These are phyloP conservation scores for Microhierax caerulescens DNA, from an alignment of 2,797 vertebrate genomes.

Conservation along the genomic window DNA sequence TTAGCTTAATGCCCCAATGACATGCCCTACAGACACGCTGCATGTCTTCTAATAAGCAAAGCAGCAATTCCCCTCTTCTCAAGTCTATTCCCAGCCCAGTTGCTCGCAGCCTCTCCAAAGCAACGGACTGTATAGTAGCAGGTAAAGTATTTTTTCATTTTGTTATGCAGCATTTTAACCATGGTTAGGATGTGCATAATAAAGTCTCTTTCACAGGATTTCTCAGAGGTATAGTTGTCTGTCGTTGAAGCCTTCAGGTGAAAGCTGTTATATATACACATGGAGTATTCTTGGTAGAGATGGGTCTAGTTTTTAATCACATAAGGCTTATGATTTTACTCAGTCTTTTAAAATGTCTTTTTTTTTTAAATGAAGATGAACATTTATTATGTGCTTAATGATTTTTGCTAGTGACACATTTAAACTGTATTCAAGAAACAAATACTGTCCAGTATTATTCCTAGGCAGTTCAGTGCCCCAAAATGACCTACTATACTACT, in stretches of 20 bases:
- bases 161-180: not conserved
- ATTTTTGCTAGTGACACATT: not conserved
- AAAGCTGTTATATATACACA: not conserved
- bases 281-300: not conserved
- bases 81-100: not conserved
- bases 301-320: not conserved
- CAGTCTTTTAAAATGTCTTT: not conserved
- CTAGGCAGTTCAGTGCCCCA: not conserved
- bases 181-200: not conserved
- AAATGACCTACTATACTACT: not conserved
- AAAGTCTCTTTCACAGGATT: not conserved
- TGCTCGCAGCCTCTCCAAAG: not conserved
- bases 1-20: not conserved
- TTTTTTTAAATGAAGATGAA: not conserved
- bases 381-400: not conserved
- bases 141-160: not conserved
- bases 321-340: not conserved
- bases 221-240: not conserved
- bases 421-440: not conserved
- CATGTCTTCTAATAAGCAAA: not conserved
- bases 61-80: not conserved
- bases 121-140: not conserved
- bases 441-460: not conserved
- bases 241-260: not conserved
- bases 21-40: not conserved